Conservation (phyloP, 2,113 vertebrate species). For the Rhegmatorhina hoffmannsi region DNA sequence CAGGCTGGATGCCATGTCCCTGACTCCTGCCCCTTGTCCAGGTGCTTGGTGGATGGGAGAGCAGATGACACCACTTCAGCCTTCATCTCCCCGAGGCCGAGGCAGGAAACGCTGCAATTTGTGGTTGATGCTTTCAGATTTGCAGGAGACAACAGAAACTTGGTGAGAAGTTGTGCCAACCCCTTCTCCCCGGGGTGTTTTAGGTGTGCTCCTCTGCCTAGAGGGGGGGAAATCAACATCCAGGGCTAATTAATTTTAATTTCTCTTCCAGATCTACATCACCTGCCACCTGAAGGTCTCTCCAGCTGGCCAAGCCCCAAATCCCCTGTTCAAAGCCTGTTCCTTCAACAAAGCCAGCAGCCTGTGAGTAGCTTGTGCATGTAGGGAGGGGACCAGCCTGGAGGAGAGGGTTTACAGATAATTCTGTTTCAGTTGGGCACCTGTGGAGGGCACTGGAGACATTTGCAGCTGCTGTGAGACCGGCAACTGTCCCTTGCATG, state of each 20-base stretch:
- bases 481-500: neutral
- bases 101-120: constrained; percentile 15
- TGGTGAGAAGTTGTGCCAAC: neutral
- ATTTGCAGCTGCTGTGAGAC: constrained; percentile 63
- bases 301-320: neutral
- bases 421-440: constrained; percentile 11
- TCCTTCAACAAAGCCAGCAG: constrained; percentile 53
- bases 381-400: neutral
- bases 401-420: neutral
- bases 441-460: constrained; percentile 45
- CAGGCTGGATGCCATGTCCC: neutral
- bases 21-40: neutral
- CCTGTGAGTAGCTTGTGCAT: neutral
- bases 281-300: constrained; percentile 53
- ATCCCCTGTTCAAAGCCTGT: constrained; percentile 46
- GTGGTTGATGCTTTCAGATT: constrained; percentile 44
- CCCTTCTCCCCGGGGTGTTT: neutral
- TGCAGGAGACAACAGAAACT: neutral
- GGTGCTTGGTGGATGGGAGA: constrained; percentile 60
- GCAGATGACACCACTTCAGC: constrained; percentile 28
- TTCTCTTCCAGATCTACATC: constrained; percentile 13
- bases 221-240: too few relatives aligned
- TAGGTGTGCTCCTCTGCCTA: neutral
- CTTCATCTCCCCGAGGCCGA: constrained; percentile 32
- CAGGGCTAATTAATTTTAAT: neutral